phyloP scores from a whole-genome alignment of 2,888 invertebrate species.

The Creontiades dilutus region DNA sequence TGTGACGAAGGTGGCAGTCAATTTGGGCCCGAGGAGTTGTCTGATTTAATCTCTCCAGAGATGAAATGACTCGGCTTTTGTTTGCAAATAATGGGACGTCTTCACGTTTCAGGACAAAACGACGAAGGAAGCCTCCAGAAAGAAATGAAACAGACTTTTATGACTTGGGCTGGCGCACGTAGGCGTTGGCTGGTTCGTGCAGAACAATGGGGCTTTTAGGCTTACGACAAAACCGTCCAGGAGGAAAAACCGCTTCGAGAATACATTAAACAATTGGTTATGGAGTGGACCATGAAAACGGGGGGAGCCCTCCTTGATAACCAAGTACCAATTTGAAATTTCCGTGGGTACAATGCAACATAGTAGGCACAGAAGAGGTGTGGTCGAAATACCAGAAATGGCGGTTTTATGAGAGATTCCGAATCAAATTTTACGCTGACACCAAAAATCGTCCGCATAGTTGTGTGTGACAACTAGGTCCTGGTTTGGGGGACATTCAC shows the following conservation, averaged over 20 bases:
- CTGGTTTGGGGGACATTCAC: no score
- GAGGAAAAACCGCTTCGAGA: neutral
- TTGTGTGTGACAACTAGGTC: no score
- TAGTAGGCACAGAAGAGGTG: no score
- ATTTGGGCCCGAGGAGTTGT: no score
- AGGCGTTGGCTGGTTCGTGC: constrained; percentile 1
- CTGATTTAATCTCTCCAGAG: neutral
- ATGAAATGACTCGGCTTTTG: neutral
- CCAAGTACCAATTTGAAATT: neutral
- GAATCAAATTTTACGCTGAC: no score
- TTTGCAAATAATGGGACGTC: neutral
- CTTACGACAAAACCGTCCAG: neutral
- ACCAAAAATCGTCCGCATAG: no score
- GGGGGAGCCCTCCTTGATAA: neutral
- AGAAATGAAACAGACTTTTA: neutral
- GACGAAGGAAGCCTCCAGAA: neutral
- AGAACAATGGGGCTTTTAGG: neutral
- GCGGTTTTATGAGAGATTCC: no score
- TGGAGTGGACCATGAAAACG: neutral
- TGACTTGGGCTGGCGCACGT: neutral
- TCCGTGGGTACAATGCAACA: neutral
- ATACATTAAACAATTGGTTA: constrained; percentile 11
- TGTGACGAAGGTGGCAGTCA: no score
- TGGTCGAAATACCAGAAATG: no score
- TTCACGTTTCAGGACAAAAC: neutral